Evolutionary conservation across 2,888 invertebrate species (phyloP).

Genomic region (Stenoptilia bipunctidactyla): DNA sequence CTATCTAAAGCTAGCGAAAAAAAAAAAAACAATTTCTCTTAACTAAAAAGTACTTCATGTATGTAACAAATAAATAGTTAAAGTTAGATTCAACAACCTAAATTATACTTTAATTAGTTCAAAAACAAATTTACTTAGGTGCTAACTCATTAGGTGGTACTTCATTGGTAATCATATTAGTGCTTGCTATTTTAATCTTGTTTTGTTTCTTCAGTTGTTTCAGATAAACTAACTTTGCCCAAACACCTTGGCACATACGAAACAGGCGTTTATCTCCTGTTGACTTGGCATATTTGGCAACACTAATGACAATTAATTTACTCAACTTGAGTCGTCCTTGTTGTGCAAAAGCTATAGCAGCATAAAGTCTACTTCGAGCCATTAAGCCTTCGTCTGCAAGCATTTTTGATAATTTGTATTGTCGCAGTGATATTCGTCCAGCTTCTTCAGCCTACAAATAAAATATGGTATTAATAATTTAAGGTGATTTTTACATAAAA

Average conservation of each 20-base stretch:
- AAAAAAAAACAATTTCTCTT: no score
- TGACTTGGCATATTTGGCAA: slow-evolving; percentile 40
- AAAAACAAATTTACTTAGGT: no score
- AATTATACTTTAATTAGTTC: no score
- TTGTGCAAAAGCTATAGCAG: slow-evolving; percentile 90
- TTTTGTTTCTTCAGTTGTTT: slow-evolving; percentile 22
- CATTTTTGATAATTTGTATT: slow-evolving; percentile 83
- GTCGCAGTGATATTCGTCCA: slow-evolving; percentile 87
- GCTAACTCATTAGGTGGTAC: neutral
- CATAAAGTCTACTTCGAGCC: slow-evolving; percentile 87
- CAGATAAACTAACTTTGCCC: slow-evolving; percentile 82
- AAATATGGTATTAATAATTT: slow-evolving; percentile 1
- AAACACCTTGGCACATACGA: slow-evolving; percentile 89
- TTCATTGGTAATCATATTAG: neutral
- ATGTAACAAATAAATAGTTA: neutral
- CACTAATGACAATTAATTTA: slow-evolving; percentile 68
- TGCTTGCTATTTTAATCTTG: no score
- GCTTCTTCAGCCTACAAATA: slow-evolving; percentile 84
- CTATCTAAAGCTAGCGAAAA: no score
- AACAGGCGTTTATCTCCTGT: slow-evolving; percentile 75
- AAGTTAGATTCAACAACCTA: slow-evolving; percentile 2
- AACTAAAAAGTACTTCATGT: no score
- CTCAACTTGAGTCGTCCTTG: slow-evolving; percentile 76
- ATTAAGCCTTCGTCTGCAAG: slow-evolving; percentile 86
- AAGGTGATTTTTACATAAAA: no score